Evolutionary conservation across 2,888 invertebrate species (phyloP).

Genomic region (Brachylomia viminalis): DNA sequence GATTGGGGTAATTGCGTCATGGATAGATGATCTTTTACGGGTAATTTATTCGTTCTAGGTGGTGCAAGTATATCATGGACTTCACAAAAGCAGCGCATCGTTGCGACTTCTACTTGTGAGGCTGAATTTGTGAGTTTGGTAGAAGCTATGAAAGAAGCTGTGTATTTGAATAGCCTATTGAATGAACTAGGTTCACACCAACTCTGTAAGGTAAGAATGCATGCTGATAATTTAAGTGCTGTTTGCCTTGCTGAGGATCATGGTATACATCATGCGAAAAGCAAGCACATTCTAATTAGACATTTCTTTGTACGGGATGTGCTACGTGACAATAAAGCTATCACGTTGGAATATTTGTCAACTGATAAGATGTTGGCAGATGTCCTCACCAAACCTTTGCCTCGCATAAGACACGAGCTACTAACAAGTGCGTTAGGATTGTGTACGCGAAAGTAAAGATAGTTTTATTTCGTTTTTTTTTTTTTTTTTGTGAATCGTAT

Average conservation of each 20-base stretch:
- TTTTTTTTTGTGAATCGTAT: not conserved
- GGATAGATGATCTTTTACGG: too few species aligned
- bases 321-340: not conserved
- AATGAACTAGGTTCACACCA: not conserved
- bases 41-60: too few species aligned
- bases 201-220: not conserved
- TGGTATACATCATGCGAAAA: not conserved
- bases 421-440: not conserved
- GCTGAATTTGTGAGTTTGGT: too few species aligned
- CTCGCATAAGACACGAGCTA: not conserved
- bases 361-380: not conserved
- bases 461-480: not conserved
- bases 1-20: too few species aligned
- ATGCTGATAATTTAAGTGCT: slow-evolving; percentile 8
- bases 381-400: not conserved
- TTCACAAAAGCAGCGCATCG: too few species aligned
- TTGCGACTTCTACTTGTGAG: too few species aligned
- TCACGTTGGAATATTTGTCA: not conserved
- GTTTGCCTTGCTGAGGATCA: not conserved
- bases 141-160: not conserved
- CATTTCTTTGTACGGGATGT: not conserved
- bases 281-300: not conserved
- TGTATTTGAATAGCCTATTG: not conserved
- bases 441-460: not conserved
- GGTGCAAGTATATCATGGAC: too few species aligned